phyloP scores from a whole-genome alignment of 2,113 vertebrate genomes.

The Onychostoma macrolepis region DNA sequence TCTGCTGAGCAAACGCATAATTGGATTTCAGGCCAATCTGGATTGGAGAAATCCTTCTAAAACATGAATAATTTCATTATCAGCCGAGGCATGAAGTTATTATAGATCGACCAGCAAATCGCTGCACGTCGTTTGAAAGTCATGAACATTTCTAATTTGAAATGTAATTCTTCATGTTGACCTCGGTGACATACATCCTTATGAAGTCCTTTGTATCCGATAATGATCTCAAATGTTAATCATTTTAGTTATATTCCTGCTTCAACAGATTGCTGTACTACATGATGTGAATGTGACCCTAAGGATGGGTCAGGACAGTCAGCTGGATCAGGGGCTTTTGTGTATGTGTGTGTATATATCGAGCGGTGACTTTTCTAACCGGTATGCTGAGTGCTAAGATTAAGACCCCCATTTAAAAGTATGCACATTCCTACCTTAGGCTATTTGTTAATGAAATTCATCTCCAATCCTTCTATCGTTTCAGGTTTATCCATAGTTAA shows the following conservation, averaged over 20 bases:
- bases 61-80: conserved; percentile 50
- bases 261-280: conserved; percentile 2
- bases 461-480: too few relatives aligned
- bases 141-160: conserved; percentile 31
- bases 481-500: too few relatives aligned
- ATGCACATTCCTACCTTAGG: too few relatives aligned
- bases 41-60: neutral
- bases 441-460: too few relatives aligned
- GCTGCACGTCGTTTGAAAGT: conserved; percentile 8
- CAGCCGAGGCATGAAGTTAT: conserved; percentile 46
- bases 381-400: too few relatives aligned
- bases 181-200: conserved; percentile 21
- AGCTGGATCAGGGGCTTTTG: neutral
- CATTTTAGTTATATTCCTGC: neutral
- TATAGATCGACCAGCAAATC: conserved; percentile 40
- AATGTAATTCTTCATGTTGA: conserved; percentile 30
- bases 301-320: neutral
- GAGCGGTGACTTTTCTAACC: too few relatives aligned
- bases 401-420: too few relatives aligned
- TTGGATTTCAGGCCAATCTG: conserved; percentile 41
- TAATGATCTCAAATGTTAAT: conserved; percentile 38
- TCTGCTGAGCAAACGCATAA: conserved; percentile 35
- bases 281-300: neutral
- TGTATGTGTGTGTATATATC: too few relatives aligned
- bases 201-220: neutral